Evolutionary conservation across 2,888 invertebrate species (phyloP).

Genomic region (Cordylochernes scorpioides): DNA sequence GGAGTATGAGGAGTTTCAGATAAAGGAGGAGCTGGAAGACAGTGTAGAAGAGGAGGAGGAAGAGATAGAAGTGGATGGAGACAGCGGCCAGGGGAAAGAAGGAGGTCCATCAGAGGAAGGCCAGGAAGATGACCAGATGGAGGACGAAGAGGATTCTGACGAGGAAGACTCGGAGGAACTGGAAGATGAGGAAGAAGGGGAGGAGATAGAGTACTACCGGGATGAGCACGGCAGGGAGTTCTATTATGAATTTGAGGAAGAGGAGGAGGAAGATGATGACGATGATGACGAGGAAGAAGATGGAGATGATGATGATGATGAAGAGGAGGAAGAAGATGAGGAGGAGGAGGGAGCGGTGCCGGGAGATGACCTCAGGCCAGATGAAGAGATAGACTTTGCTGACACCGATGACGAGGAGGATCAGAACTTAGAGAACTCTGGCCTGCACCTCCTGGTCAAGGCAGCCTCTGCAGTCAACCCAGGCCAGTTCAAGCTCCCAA

Average conservation of each 20-base stretch:
- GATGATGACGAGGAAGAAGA: neutral
- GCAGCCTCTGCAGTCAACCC: constrained; percentile 66
- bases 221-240: neutral
- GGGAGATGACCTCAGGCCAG: neutral
- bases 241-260: constrained; percentile 3
- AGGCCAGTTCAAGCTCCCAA: constrained; percentile 58
- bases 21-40: neutral
- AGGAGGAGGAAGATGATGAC: constrained; percentile 1
- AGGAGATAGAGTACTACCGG: neutral
- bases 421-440: too few species aligned
- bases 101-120: neutral
- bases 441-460: constrained; percentile 48
- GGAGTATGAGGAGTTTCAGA: neutral
- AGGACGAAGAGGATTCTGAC: constrained; percentile 2
- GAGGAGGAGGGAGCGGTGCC: neutral
- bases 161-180: constrained; percentile 3
- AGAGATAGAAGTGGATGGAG: neutral
- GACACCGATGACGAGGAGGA: too few species aligned
- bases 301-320: neutral
- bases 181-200: constrained; percentile 3
- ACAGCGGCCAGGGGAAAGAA: neutral
- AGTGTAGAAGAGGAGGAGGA: neutral
- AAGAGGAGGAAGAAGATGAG: neutral
- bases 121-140: constrained; percentile 1
- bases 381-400: neutral